phyloP scores from a whole-genome alignment of 2,888 invertebrate species.

The Amaurobius ferox region DNA sequence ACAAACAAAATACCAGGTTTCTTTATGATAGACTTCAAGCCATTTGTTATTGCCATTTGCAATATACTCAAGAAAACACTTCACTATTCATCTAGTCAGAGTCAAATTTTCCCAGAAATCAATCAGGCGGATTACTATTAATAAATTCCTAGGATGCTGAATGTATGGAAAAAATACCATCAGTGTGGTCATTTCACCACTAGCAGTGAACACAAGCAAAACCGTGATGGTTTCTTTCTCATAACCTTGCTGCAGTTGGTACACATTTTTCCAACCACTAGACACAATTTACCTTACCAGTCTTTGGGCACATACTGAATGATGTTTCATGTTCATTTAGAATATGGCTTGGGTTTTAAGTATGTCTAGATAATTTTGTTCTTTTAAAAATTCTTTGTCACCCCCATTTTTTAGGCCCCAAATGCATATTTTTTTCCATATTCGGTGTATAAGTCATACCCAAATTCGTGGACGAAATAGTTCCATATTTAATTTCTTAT shows the following conservation, averaged over 20 bases:
- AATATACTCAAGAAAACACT: neutral
- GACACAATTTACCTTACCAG: constrained; percentile 5
- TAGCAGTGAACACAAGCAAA: neutral
- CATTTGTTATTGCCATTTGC: neutral
- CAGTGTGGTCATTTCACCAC: neutral
- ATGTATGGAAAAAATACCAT: neutral
- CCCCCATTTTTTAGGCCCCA: too few species aligned
- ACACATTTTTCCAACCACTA: neutral
- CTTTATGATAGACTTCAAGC: neutral
- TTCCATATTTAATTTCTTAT: too few species aligned
- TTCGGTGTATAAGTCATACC: too few species aligned
- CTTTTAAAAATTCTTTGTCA: neutral
- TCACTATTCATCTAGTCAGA: neutral
- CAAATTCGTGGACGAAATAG: too few species aligned
- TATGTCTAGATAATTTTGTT: neutral
- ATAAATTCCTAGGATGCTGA: neutral
- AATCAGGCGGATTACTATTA: too few species aligned
- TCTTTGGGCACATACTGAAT: neutral
- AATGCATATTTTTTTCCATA: too few species aligned
- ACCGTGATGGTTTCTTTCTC: constrained; percentile 4
- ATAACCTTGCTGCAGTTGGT: neutral
- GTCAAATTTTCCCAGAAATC: neutral
- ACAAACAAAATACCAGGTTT: constrained; percentile 4
- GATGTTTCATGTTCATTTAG: constrained; percentile 9
- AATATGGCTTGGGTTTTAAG: neutral